Conservation (phyloP, 2,113 vertebrate species). For the Erpornis zantholeuca region DNA sequence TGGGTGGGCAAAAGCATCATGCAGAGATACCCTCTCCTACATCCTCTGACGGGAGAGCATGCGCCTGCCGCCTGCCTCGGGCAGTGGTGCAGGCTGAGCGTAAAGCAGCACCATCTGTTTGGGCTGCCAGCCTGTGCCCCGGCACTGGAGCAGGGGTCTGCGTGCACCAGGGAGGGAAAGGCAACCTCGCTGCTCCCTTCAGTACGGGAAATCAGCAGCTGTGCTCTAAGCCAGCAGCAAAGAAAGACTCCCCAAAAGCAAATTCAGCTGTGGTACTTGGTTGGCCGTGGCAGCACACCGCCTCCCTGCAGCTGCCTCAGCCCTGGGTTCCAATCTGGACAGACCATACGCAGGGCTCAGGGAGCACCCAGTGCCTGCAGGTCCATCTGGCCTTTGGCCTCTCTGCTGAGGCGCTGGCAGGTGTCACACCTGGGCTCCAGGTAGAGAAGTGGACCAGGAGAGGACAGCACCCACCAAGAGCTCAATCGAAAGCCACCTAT, state of each 20-base stretch:
- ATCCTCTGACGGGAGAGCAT: background rate
- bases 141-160: background rate
- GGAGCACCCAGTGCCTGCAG: background rate
- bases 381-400: background rate
- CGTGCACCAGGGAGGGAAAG: background rate
- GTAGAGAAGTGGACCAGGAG: background rate
- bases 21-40: background rate
- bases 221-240: background rate
- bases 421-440: background rate
- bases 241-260: background rate
- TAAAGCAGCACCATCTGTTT: constrained; percentile 20
- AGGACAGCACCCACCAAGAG: background rate
- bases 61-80: background rate
- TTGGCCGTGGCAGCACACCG: background rate
- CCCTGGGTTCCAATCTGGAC: background rate
- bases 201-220: background rate
- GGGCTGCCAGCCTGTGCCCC: background rate
- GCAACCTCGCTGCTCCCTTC: background rate
- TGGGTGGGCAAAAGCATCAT: background rate
- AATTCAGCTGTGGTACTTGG: background rate
- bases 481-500: background rate
- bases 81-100: background rate
- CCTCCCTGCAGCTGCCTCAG: background rate
- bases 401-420: background rate
- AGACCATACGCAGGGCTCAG: fast-evolving